A percentile compares a stretch with the other conserved stretches of the same genome.
phyloP scores from a whole-genome alignment of 2,113 vertebrate genomes.

The Bombycilla garrulus region DNA sequence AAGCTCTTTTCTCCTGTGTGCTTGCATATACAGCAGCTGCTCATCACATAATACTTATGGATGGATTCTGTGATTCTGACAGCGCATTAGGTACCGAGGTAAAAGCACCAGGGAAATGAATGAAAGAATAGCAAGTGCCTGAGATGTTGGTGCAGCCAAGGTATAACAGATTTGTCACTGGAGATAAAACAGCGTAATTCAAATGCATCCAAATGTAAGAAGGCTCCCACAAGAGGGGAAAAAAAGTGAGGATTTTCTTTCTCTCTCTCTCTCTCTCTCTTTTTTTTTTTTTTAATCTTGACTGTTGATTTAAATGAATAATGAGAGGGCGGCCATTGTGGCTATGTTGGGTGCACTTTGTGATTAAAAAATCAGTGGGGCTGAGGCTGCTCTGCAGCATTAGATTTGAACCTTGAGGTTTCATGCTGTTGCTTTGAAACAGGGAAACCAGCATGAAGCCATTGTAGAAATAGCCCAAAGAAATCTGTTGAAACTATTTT shows the following conservation, averaged over 20 bases:
- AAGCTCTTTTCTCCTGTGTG: conserved; percentile 53
- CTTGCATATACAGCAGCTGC: conserved; percentile 48
- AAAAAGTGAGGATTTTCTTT: not conserved
- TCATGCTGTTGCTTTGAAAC: conserved; percentile 20
- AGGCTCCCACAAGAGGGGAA: not conserved
- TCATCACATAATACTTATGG: conserved; percentile 55
- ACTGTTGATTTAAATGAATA: conserved; percentile 13
- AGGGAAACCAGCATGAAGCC: not conserved
- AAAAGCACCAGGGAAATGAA: conserved; percentile 40
- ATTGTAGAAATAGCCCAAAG: not conserved
- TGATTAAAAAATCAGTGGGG: conserved; percentile 36
- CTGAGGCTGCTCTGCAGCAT: not conserved
- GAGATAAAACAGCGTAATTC: conserved; percentile 30
- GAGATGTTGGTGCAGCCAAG: conserved; percentile 21
- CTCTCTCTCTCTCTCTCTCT: no score
- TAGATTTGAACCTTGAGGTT: conserved; percentile 1
- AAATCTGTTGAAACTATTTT: conserved; percentile 25
- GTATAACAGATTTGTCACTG: conserved; percentile 33
- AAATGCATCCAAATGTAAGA: conserved; percentile 19
- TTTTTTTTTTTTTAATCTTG: not conserved
- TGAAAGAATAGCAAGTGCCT: conserved; percentile 15
- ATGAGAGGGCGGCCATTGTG: not conserved
- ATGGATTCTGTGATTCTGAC: conserved; percentile 54
- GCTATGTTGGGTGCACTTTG: not conserved
- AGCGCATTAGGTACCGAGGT: conserved; percentile 32